These are phyloP conservation scores for Eristalinus sepulchralis DNA, from an alignment of 2,888 invertebrate genomes.

Conservation along the genomic window DNA sequence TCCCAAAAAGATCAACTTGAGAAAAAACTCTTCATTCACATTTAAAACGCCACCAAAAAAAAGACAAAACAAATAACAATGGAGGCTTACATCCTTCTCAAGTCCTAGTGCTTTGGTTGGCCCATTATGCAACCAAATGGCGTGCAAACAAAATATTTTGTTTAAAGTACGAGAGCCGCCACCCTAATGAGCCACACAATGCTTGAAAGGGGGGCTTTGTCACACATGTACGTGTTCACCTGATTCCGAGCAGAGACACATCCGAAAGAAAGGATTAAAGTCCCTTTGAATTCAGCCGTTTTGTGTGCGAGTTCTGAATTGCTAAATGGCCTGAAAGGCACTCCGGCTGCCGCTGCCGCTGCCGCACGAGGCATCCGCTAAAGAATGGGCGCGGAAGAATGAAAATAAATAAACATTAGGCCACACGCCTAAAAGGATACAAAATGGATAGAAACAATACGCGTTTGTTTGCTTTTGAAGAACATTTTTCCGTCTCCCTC, in stretches of 20 bases:
- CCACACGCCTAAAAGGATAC: constrained; percentile 25
- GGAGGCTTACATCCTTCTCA: neutral
- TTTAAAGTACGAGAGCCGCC: constrained; percentile 25
- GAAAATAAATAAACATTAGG: constrained; percentile 42
- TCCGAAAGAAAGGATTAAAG: constrained; percentile 38
- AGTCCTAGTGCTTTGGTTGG: neutral
- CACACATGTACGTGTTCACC: constrained; percentile 41
- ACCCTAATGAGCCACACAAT: constrained; percentile 49
- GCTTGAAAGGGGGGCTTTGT: constrained; percentile 34
- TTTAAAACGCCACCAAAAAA: neutral
- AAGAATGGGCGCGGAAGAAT: constrained; percentile 1
- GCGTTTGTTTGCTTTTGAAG: constrained; percentile 19
- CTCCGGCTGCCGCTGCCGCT: neutral
- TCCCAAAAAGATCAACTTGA: neutral
- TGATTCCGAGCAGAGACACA: constrained; percentile 30
- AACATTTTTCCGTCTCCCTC: constrained; percentile 1
- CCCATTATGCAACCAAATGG: constrained; percentile 29
- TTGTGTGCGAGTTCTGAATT: constrained; percentile 45
- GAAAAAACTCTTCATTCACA: constrained; percentile 1
- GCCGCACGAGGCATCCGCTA: neutral
- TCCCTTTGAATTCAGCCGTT: constrained; percentile 47
- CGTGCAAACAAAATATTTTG: constrained; percentile 37
- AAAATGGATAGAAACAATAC: constrained; percentile 39
- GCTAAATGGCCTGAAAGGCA: constrained; percentile 59
- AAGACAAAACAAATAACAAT: neutral